These are phyloP conservation scores for Thumatha senex DNA, from an alignment of 2,888 invertebrate species.

Conservation along the genomic window DNA sequence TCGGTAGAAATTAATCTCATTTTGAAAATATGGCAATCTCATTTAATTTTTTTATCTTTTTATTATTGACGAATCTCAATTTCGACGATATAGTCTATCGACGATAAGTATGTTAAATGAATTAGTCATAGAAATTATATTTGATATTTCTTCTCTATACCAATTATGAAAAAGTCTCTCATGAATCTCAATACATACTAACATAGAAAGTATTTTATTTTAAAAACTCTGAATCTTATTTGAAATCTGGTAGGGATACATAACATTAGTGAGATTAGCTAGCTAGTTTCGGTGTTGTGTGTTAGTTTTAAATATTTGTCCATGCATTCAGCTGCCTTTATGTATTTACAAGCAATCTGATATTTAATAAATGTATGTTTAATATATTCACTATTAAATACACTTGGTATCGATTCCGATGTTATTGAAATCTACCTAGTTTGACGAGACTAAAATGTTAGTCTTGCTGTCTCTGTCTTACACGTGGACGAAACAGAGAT, in stretches of 20 bases:
- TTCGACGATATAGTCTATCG: neutral
- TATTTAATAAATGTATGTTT: conserved; percentile 8
- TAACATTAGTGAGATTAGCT: neutral
- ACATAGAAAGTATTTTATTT: neutral
- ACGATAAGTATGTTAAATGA: neutral
- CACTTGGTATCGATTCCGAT: neutral
- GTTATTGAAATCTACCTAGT: no score
- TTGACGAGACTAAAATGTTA: no score
- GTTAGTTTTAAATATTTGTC: conserved; percentile 1
- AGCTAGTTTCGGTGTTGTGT: neutral
- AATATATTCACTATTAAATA: conserved; percentile 1
- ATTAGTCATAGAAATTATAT: neutral
- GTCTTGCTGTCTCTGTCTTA: no score
- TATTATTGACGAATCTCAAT: neutral
- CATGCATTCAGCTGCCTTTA: conserved; percentile 15
- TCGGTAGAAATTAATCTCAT: neutral
- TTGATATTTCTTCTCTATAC: neutral
- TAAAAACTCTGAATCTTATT: neutral
- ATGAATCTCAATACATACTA: no score
- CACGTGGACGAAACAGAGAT: no score
- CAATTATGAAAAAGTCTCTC: no score
- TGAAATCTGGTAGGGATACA: neutral
- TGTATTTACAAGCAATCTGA: conserved; percentile 18
- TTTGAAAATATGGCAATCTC: neutral
- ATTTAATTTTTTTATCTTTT: neutral